Evolutionary conservation across 2,797 vertebrate genomes (phyloP).

Genomic region (Coregonus suidteri): DNA sequence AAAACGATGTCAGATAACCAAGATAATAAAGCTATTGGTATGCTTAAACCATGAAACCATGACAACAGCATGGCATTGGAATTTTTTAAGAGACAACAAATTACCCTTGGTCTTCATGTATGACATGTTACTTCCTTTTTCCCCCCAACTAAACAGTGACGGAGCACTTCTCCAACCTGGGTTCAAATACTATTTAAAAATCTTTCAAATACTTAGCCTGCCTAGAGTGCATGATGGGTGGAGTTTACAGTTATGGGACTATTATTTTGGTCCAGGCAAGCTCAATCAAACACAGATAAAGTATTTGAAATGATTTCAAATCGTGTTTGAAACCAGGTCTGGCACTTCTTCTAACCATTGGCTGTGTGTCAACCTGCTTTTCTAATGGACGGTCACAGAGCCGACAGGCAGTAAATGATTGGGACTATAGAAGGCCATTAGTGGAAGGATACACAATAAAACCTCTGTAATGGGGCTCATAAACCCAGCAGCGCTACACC

Average conservation of each 20-base stretch:
- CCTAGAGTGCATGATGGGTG: too few relatives aligned
- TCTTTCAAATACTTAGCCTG: too few relatives aligned
- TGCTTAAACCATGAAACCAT: slow-evolving; percentile 39
- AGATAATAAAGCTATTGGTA: slow-evolving; percentile 11
- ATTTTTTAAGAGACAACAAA: slow-evolving; percentile 33
- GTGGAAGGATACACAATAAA: slow-evolving; percentile 75
- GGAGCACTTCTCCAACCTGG: neutral
- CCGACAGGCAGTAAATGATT: slow-evolving; percentile 74
- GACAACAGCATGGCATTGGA: slow-evolving; percentile 30
- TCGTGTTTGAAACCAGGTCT: too few relatives aligned
- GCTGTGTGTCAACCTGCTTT: slow-evolving; percentile 67
- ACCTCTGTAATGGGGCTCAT: slow-evolving; percentile 74
- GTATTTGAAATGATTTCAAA: too few relatives aligned
- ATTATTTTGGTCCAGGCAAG: too few relatives aligned
- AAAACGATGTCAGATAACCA: slow-evolving; percentile 62
- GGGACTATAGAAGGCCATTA: slow-evolving; percentile 75
- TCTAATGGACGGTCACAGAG: slow-evolving; percentile 74
- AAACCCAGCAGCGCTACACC: slow-evolving; percentile 72
- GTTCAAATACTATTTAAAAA: too few relatives aligned
- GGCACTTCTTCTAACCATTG: slow-evolving; percentile 59
- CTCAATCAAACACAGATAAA: too few relatives aligned
- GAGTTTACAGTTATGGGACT: too few relatives aligned
- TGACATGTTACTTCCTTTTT: too few relatives aligned
- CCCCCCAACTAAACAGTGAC: too few relatives aligned
- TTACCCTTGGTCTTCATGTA: neutral